These are phyloP conservation scores for Erpobdella octoculata DNA, from an alignment of 2,888 invertebrate genomes.

Conservation along the genomic window DNA sequence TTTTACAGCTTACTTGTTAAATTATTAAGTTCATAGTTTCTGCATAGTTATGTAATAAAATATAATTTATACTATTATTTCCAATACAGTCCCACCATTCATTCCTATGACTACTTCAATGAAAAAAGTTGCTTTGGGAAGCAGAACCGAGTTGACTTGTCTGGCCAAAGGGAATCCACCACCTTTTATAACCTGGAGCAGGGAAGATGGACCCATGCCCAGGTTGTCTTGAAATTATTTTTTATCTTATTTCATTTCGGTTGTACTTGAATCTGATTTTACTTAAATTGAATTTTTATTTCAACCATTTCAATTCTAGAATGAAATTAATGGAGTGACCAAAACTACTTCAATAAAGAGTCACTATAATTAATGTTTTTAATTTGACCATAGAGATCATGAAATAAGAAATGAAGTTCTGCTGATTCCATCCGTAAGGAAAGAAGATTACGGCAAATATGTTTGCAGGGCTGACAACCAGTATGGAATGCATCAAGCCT, in stretches of 20 bases:
- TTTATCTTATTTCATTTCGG: no score
- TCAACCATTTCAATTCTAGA: no score
- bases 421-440: background rate
- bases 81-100: background rate
- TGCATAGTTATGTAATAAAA: no score
- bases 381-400: no score
- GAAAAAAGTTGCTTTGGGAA: background rate
- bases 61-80: background rate
- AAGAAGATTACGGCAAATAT: slow-evolving; percentile 5
- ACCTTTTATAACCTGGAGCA: slow-evolving; percentile 13
- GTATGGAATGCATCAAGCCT: background rate
- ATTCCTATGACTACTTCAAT: background rate
- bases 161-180: background rate
- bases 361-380: no score
- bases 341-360: no score
- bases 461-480: slow-evolving; percentile 15
- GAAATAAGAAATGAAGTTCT: background rate
- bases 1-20: no score
- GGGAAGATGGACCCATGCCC: background rate
- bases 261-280: no score
- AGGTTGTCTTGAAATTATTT: background rate
- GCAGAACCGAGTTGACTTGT: background rate
- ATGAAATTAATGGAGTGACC: no score
- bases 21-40: no score
- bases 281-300: no score